Evolutionary conservation across 1,140 invertebrate genomes (phyloP).

Genomic region (Pantala flavescens): DNA sequence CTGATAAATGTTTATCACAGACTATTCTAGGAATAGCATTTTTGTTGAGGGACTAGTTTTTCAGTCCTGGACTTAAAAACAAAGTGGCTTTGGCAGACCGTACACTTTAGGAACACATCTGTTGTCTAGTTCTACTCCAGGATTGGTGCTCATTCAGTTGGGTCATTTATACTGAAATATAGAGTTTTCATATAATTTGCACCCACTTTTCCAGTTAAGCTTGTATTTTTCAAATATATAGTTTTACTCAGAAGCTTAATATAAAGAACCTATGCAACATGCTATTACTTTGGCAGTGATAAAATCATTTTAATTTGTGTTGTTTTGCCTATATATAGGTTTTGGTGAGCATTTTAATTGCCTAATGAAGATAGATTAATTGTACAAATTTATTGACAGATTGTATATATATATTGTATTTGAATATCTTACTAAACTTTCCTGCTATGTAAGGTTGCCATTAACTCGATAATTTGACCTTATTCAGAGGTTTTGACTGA

Average conservation of each 20-base stretch:
- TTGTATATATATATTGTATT: constrained; percentile 6
- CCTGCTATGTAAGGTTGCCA: background rate
- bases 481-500: background rate
- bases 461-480: background rate
- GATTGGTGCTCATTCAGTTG: background rate
- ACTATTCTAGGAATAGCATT: constrained; percentile 7
- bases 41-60: constrained; percentile 1
- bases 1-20: constrained; percentile 6
- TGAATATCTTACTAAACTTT: background rate
- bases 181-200: background rate
- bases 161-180: background rate
- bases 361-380: background rate
- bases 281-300: background rate
- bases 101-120: background rate
- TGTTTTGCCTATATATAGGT: background rate
- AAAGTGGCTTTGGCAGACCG: background rate
- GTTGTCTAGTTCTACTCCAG: background rate
- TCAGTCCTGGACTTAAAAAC: background rate
- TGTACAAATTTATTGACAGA: background rate
- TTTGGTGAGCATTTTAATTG: constrained; percentile 7
- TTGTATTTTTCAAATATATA: background rate
- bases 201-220: background rate
- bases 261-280: no score
- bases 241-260: background rate
- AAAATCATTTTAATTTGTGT: constrained; percentile 3